These are phyloP conservation scores for Platichthys stellatus DNA, from an alignment of 2,113 vertebrate genomes.

Conservation along the genomic window DNA sequence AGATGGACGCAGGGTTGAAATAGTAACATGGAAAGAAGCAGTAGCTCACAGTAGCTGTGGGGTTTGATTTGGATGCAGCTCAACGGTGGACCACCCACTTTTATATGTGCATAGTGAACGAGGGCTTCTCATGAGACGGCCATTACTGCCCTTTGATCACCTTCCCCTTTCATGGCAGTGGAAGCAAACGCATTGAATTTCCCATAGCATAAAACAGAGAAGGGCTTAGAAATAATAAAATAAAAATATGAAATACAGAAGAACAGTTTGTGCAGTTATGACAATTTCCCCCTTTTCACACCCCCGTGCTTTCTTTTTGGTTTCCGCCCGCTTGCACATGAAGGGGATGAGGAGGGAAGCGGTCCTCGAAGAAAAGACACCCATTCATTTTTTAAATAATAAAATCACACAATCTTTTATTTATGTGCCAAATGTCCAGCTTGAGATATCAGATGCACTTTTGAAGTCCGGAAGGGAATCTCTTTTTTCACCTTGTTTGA, in stretches of 20 bases:
- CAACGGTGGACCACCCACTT: neutral
- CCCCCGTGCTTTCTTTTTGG: neutral
- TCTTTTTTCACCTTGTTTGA: constrained; percentile 75
- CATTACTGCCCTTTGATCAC: constrained; percentile 20
- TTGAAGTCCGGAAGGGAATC: constrained; percentile 66
- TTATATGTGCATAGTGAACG: neutral
- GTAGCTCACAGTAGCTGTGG: neutral
- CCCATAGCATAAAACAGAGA: neutral
- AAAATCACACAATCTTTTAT: constrained; percentile 73
- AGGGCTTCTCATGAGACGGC: neutral
- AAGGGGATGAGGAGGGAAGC: constrained; percentile 44
- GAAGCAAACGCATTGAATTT: constrained; percentile 2
- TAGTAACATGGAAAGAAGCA: neutral
- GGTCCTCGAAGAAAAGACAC: constrained; percentile 36
- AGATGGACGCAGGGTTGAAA: neutral
- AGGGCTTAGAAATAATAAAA: neutral
- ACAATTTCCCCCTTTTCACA: constrained; percentile 21
- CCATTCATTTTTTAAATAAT: constrained; percentile 73
- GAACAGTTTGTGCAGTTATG: constrained; percentile 12
- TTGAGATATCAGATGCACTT: constrained; percentile 75
- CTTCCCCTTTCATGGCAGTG: neutral
- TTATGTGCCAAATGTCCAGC: constrained; percentile 74
- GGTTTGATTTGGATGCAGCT: neutral
- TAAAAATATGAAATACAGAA: neutral
- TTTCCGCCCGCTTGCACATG: constrained; percentile 9